Base-by-base conservation (phyloP, 2,113 vertebrate species). In the Sapayoa aenigma region DNA sequence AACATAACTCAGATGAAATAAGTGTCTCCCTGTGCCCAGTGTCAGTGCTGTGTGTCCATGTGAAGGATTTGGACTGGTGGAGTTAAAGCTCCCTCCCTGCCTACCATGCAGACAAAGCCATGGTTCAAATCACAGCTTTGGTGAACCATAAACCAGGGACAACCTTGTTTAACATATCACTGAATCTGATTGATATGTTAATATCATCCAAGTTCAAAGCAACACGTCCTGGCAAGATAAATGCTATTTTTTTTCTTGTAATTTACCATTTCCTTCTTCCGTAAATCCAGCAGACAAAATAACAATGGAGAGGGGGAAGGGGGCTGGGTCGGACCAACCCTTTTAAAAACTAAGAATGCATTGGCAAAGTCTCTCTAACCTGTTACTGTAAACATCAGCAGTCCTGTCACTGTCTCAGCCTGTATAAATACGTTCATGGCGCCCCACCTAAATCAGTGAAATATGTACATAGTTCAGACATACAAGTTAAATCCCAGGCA, bases 261-360 rank as follows among this genome's bases (percentile, higher is more conserved):
- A 98, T 98, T 98, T 98, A 98, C 97, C 96, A 97, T 97, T 98
- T 98, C 98, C 98, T 98, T 95, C 96, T 97, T 97, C 97, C 94
- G 94, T 93, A 97, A 97, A 97, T 90, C 96, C 96, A 96, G 96
- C 93, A 98, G 97, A 97, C 95, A 86, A 97, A 98, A 78, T 90
- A 98, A 98, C 97, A 98, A 98, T 98, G 96, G 97, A 93, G 90
- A 80, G 84, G 91, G 84, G 90, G 93, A 94, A 89, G 95, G 96
- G 88, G 95, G 87, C 93, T 95, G 95, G 89, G 95, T 97, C 41
- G 21, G 88, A 95, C 96, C 86, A 68, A 96, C 96, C 94, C 90
- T 97, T 98, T 97, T 94, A 96, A 97, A 96, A 97, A 88, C 95
- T 80, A 92, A 97, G 97, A 98, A 96, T 94, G 90, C 91, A 96